Evolutionary conservation across 2,113 vertebrate species (phyloP).

Genomic region (Leucosticte australis): DNA sequence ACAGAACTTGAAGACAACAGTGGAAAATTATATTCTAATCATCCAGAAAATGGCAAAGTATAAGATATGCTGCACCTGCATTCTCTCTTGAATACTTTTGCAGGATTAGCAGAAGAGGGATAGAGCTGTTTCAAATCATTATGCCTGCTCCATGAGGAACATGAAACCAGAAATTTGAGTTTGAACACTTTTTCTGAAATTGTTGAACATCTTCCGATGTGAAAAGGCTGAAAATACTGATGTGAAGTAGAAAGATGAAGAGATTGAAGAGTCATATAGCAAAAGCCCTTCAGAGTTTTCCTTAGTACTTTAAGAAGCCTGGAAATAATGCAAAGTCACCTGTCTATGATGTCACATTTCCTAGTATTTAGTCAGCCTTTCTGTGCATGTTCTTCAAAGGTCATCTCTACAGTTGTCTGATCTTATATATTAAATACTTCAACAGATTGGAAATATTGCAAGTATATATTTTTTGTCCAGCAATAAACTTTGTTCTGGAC

Average conservation of each 20-base stretch:
- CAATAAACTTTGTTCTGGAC: neutral
- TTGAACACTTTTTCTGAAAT: neutral
- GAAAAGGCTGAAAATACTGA: neutral
- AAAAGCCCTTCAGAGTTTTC: neutral
- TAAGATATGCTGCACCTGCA: neutral
- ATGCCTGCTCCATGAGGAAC: neutral
- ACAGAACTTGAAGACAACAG: neutral
- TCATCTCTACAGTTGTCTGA: neutral
- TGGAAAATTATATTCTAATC: neutral
- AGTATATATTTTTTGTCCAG: neutral
- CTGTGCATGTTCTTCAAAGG: neutral
- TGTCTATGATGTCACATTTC: neutral
- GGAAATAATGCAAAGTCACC: neutral
- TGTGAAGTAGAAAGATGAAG: neutral
- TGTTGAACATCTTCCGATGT: neutral
- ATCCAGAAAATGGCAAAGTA: neutral
- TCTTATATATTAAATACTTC: neutral
- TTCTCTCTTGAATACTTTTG: neutral
- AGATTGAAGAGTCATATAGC: neutral
- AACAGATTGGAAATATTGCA: neutral
- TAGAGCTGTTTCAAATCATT: neutral
- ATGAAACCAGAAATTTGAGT: neutral
- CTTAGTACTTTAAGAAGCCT: neutral
- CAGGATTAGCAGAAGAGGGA: neutral
- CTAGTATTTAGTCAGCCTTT: neutral